Base-by-base conservation (phyloP, 2,113 vertebrate species). In the Heliornis fulica region DNA sequence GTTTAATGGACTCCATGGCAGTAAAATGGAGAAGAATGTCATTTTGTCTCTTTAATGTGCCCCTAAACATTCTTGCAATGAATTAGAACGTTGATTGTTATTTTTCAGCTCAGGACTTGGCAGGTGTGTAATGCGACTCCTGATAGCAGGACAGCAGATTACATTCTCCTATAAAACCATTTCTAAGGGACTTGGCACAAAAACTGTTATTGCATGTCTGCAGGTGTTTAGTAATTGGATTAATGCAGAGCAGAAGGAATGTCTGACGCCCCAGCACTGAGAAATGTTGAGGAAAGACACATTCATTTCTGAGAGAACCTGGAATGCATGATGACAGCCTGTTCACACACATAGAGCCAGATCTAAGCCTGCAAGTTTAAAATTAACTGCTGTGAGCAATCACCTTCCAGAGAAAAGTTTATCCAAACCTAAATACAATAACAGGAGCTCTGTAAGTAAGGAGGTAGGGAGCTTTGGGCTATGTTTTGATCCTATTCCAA, bases 171-270 rank as follows among this genome's bases (percentile, higher is more conserved):
- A 91, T 96, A 97, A 98, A 98, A 98, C 97, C 97, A 93, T 97
- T 98, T 98, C 98, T 98, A 96, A 97, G 95, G 95, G 94, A 97
- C 97, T 98, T 99, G 98, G 98, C 98, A 98, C 95, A 92, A 96
- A 93, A 96, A 98, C 96, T 98, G 98, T 99, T 99, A 98, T 98
- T 99, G 96, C 98, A 98, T 98, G 98, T 98, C 98, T 99, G 98
- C 98, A 99, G 98, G 98, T 99, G 98, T 99, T 99, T 98, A 97
- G 97, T 99, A 99, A 99, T 98, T 98, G 98, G 98, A 99, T 99
- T 99, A 99, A 98, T 98, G 97, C 97, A 98, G 97, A 98, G 97
- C 96, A 97, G 97, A 96, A 98, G 98, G 98, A 99, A 99, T 99
- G 98, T 98, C 97, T 98, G 97, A 98, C 83, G 83, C 97, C 95